A percentile compares a stretch with the other conserved stretches of the same genome.
phyloP scores from a whole-genome alignment of 1,140 invertebrate species.

The Hycleus cichorii region DNA sequence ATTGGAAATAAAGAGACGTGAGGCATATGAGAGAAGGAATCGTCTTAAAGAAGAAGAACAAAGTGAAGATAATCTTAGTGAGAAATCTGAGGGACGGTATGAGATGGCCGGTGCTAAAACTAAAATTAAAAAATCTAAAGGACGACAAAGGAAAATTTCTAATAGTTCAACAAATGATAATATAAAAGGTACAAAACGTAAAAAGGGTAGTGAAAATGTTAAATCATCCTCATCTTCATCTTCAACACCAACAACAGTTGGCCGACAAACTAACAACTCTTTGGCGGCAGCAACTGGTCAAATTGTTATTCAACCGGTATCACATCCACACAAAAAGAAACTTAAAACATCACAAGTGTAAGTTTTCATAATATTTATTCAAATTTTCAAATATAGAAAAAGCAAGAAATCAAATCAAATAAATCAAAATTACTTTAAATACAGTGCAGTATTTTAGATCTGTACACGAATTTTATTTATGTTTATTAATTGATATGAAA shows the following conservation, averaged over 20 bases:
- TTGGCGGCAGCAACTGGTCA: slow-evolving; percentile 73
- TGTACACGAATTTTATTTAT: not conserved
- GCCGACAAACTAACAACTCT: slow-evolving; percentile 81
- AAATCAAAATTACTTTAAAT: not conserved
- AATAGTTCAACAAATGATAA: slow-evolving; percentile 19
- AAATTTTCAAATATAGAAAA: not conserved
- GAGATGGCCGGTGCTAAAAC: slow-evolving; percentile 35
- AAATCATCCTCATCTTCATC: not conserved
- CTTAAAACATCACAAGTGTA: slow-evolving; percentile 60
- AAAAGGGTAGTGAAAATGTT: too few species aligned
- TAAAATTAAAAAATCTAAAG: slow-evolving; percentile 28
- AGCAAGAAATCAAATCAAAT: not conserved
- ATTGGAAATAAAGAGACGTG: slow-evolving; percentile 15
- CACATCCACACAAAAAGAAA: slow-evolving; percentile 45
- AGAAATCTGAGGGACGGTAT: slow-evolving; percentile 29
- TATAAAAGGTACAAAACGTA: not conserved
- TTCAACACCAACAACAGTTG: slow-evolving; percentile 38
- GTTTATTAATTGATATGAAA: too few species aligned
- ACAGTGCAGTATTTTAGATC: not conserved
- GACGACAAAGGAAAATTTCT: slow-evolving; percentile 20
- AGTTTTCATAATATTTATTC: slow-evolving; percentile 30
- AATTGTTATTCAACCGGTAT: slow-evolving; percentile 61
- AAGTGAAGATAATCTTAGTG: slow-evolving; percentile 22
- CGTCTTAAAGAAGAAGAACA: slow-evolving; percentile 17
- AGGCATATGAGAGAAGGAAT: slow-evolving; percentile 24